Conservation (phyloP, 2,113 vertebrate species). For the Atlantisia rogersi region DNA sequence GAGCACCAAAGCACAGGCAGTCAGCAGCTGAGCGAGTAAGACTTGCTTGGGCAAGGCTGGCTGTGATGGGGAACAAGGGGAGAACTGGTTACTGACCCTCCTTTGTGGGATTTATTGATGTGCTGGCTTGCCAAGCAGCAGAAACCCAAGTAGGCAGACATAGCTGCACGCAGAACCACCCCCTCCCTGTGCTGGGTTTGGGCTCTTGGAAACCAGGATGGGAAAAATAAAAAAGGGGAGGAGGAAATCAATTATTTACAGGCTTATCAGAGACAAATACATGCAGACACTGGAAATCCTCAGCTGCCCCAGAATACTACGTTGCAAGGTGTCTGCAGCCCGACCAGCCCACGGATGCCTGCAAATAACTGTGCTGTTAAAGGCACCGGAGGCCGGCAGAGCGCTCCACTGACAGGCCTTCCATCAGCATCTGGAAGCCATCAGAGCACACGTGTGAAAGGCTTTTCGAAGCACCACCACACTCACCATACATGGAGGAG, state of each 20-base stretch:
- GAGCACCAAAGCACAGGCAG: not conserved
- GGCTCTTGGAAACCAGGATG: not conserved
- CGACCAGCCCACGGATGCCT: not conserved
- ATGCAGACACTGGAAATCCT: not conserved
- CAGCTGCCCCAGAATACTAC: not conserved
- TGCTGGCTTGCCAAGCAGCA: not conserved
- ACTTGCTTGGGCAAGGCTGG: not conserved
- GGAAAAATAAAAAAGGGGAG: not conserved
- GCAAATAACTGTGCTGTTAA: no score
- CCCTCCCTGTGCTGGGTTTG: not conserved
- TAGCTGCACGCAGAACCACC: not conserved
- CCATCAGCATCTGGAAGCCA: constrained; percentile 23
- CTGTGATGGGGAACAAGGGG: not conserved
- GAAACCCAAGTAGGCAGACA: not conserved
- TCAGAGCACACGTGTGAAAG: not conserved
- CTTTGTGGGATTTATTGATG: not conserved
- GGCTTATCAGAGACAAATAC: not conserved
- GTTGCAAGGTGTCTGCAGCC: not conserved
- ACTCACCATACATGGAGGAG: not conserved
- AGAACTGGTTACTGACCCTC: not conserved
- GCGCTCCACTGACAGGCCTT: not conserved
- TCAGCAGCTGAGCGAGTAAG: not conserved
- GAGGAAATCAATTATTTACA: constrained; percentile 38
- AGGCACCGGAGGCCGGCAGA: not conserved
- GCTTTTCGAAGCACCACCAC: not conserved